These are phyloP conservation scores for Orchesella flavescens DNA, from an alignment of 2,888 invertebrate species.

Conservation along the genomic window DNA sequence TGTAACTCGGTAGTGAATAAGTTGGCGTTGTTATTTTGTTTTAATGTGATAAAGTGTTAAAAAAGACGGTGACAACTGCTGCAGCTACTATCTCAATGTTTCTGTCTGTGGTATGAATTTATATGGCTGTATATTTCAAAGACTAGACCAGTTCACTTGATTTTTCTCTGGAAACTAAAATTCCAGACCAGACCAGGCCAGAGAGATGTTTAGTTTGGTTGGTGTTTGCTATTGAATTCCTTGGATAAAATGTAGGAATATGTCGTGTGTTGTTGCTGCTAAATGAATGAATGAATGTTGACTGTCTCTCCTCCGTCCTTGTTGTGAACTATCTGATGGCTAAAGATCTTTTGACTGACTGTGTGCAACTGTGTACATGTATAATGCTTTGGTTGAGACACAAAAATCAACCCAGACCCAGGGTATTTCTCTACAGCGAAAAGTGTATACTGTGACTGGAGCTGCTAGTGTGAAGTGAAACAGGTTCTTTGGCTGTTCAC, in stretches of 20 bases:
- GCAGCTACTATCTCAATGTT: background rate
- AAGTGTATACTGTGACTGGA: background rate
- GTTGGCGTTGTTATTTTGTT: background rate
- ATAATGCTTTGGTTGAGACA: conserved; percentile 9
- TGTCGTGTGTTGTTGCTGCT: background rate
- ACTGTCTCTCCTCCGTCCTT: conserved; percentile 9
- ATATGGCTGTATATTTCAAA: background rate
- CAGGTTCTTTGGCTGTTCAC: conserved; percentile 66
- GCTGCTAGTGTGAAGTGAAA: conserved; percentile 46
- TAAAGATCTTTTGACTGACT: conserved; percentile 53
- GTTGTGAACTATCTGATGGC: conserved; percentile 45
- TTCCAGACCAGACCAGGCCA: too few relatives aligned
- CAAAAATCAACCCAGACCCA: background rate
- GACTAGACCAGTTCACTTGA: background rate
- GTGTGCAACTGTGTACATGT: conserved; percentile 28
- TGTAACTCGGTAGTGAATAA: background rate
- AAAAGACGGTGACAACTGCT: background rate
- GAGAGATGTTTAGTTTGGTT: background rate
- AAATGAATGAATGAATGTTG: conserved; percentile 21
- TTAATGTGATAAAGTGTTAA: background rate
- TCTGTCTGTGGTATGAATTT: background rate
- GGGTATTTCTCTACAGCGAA: conserved; percentile 7
- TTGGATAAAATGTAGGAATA: background rate
- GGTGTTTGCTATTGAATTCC: background rate
- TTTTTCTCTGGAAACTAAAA: background rate